Evolutionary conservation across 2,797 vertebrate genomes (phyloP).

Genomic region (Distichodus sexfasciatus): DNA sequence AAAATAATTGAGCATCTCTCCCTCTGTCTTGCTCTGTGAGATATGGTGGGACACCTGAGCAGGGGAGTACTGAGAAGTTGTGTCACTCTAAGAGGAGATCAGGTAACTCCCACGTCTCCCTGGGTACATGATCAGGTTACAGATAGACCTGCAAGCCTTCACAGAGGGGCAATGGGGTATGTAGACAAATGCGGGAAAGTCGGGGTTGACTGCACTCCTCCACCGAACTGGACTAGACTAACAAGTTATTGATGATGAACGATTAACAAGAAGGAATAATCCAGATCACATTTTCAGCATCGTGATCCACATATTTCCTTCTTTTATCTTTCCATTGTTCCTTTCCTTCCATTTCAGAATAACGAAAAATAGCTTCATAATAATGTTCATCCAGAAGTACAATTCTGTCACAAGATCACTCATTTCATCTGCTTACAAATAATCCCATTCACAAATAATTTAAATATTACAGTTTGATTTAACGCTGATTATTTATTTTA

Average conservation of each 20-base stretch:
- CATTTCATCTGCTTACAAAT: not conserved
- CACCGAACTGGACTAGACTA: too few relatives aligned
- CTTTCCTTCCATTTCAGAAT: too few relatives aligned
- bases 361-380: too few relatives aligned
- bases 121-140: slow-evolving; percentile 60
- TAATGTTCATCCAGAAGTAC: too few relatives aligned
- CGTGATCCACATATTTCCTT: too few relatives aligned
- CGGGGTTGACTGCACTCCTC: not conserved
- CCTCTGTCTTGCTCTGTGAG: slow-evolving; percentile 19
- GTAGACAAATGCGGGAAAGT: not conserved
- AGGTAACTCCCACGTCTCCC: slow-evolving; percentile 56
- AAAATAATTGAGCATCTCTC: slow-evolving; percentile 12
- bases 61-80: slow-evolving; percentile 51
- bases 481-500: not conserved
- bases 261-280: too few relatives aligned
- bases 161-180: not conserved
- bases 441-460: not conserved
- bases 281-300: too few relatives aligned
- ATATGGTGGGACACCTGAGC: slow-evolving; percentile 67
- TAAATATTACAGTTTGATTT: not conserved
- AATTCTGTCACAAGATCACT: not conserved
- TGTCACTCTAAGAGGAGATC: slow-evolving; percentile 56
- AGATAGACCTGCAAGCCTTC: slow-evolving; percentile 13
- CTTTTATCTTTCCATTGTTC: too few relatives aligned
- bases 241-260: too few relatives aligned